Percentiles rank a stretch among this genome's conserved stretches.
phyloP scores from a whole-genome alignment of 2,888 invertebrate genomes.

The Diarsia dahlii region DNA sequence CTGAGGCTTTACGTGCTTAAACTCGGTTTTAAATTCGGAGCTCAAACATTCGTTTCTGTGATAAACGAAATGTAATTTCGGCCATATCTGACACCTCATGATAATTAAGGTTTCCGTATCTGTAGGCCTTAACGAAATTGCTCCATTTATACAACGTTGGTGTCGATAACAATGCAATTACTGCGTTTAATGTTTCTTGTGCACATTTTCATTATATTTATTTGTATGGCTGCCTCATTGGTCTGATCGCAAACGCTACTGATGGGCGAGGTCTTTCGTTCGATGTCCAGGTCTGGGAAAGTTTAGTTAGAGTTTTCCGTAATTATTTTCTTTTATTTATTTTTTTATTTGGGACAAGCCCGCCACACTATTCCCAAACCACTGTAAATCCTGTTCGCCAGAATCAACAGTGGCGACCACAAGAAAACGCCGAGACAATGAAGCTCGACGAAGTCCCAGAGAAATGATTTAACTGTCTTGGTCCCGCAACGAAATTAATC shows the following conservation, averaged over 20 bases:
- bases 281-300: no score
- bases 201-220: background rate
- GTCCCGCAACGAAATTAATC: no score
- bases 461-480: no score
- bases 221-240: background rate
- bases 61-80: conserved; percentile 15
- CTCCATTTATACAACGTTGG: background rate
- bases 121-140: background rate
- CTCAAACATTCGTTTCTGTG: conserved; percentile 11
- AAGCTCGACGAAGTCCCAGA: no score
- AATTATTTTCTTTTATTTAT: no score
- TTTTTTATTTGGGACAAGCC: no score
- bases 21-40: conserved; percentile 14
- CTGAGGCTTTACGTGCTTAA: background rate
- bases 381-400: no score
- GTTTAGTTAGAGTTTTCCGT: no score
- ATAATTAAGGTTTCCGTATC: conserved; percentile 28
- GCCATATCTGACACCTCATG: conserved; percentile 6
- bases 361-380: no score
- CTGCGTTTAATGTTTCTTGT: background rate
- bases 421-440: no score
- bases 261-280: no score
- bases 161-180: background rate
- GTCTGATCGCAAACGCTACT: background rate
- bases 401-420: no score